These are phyloP conservation scores for Campoletis sonorensis DNA, from an alignment of 1,140 invertebrate species.

Conservation along the genomic window DNA sequence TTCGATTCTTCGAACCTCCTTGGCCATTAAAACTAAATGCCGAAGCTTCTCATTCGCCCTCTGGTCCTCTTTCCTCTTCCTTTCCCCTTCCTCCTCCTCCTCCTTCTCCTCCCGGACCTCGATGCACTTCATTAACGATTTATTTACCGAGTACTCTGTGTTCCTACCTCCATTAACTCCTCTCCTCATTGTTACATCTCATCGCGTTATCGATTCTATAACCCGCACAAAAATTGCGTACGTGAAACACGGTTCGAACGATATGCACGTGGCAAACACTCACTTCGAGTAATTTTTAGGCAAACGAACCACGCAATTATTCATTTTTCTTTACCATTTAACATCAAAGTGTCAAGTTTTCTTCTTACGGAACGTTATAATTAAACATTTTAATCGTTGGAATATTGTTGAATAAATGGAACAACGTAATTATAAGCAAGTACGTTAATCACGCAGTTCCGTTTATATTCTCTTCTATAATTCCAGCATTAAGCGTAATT, in stretches of 20 bases:
- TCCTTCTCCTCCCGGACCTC: not conserved
- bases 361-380: not conserved
- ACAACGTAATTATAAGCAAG: not conserved
- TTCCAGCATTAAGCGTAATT: constrained; percentile 7
- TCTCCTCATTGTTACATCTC: constrained; percentile 36
- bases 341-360: not conserved
- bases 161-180: constrained; percentile 38
- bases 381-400: not conserved
- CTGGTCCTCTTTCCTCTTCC: not conserved
- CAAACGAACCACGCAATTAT: not conserved
- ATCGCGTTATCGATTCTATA: constrained; percentile 36
- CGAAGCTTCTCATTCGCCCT: constrained; percentile 27
- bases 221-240: constrained; percentile 26
- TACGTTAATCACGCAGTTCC: not conserved
- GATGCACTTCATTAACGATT: constrained; percentile 47
- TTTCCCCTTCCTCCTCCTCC: not conserved
- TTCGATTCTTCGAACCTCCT: constrained; percentile 47
- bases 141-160: constrained; percentile 41
- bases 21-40: constrained; percentile 46
- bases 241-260: constrained; percentile 1
- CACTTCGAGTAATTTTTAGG: constrained; percentile 19
- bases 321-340: not conserved
- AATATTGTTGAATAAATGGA: not conserved
- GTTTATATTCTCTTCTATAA: not conserved
- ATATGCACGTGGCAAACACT: not conserved